Base-by-base conservation (phyloP, 2,888 invertebrate genomes). In the Lasioglossum morio region DNA sequence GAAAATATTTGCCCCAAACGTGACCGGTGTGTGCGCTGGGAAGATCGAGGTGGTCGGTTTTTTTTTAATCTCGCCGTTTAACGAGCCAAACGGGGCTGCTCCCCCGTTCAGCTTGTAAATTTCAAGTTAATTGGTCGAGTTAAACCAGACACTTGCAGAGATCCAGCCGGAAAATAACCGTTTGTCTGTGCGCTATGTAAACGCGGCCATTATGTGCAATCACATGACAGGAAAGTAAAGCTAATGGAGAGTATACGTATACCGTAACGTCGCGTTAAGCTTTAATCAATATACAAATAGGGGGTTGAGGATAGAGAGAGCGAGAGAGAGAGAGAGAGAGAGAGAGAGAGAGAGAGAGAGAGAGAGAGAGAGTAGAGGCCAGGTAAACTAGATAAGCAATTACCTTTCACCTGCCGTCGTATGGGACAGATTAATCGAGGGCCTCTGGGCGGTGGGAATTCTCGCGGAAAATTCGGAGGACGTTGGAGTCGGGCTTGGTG, bases 251-350 rank as follows among this genome's bases (percentile, higher is more conserved):
- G 76, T 37, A 37, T 37, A 69, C 19, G 63, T 69, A 77, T 79
- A 81, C 69, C 85, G 77, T 78, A 83, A 84, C 81, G 88, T 81
- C 78, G 83, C 85, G 84, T 89, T 89, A 84, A 89, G 88, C 82
- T 88, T 88, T 89, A 88, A 89, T 89, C 90, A 86, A 89, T 88
- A 89, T 77, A 82, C 80, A 82, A 89, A 81, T 83, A 75, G 34
- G 27, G 79, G 57, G 57, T 57, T 3, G 57, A 48, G 27, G 69
- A 19, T 34, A 46, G 72, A 37, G 37, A 2, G 34, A 34, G 34
- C 0, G 34, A 34, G 34, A 34, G 30, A 2, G 34, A 34, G 34
- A 2, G 34, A 34, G 34, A 34, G 30, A 30, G 30, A 30, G 30
- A 30, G 30, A 30, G 30, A 30, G 30, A 30, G 30, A 30, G 30